phyloP scores from a whole-genome alignment of 2,888 invertebrate species.

The Brachylomia viminalis region DNA sequence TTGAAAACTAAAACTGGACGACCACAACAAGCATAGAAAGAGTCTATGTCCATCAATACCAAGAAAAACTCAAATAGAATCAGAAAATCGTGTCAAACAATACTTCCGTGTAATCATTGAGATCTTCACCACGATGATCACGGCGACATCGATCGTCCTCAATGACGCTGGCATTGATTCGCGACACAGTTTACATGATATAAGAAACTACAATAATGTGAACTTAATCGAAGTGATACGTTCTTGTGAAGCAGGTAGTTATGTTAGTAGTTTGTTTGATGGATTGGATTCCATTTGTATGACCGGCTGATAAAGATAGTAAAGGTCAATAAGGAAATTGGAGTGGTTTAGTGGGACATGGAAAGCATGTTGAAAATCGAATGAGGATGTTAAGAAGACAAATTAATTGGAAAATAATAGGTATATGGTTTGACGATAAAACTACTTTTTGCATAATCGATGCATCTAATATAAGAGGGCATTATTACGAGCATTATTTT shows the following conservation, averaged over 20 bases:
- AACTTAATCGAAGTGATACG: slow-evolving; percentile 57
- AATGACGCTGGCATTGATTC: slow-evolving; percentile 57
- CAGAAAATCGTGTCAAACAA: slow-evolving; percentile 25
- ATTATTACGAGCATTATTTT: no score
- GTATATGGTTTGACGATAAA: no score
- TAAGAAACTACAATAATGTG: slow-evolving; percentile 62
- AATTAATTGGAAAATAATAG: no score
- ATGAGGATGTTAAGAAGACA: no score
- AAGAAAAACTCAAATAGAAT: background rate
- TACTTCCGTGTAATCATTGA: slow-evolving; percentile 24
- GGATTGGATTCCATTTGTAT: slow-evolving; percentile 9
- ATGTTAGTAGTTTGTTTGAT: slow-evolving; percentile 13
- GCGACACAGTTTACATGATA: slow-evolving; percentile 54
- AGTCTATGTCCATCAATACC: background rate
- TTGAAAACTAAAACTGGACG: background rate
- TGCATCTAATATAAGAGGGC: no score
- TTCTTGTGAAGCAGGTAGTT: slow-evolving; percentile 32
- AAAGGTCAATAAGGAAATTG: slow-evolving; percentile 1
- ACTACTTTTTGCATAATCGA: no score
- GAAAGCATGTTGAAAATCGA: background rate
- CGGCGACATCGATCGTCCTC: slow-evolving; percentile 52
- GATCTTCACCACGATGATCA: slow-evolving; percentile 38
- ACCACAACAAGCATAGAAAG: background rate
- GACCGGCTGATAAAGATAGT: background rate
- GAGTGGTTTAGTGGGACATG: background rate